Base-by-base conservation (phyloP, 2,888 invertebrate genomes). In the Andrena dorsata region DNA sequence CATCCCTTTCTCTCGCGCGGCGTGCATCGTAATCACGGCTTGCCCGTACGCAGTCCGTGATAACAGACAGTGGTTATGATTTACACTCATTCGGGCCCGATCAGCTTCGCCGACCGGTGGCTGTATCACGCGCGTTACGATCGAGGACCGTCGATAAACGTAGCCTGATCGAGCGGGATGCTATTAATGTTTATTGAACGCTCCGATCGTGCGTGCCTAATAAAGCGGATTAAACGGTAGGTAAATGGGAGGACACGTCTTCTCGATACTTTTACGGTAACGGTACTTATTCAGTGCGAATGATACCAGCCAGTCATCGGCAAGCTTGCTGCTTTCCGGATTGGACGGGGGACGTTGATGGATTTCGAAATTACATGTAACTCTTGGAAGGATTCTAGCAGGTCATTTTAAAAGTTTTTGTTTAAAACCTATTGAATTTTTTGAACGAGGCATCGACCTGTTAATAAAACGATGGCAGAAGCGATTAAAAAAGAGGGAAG, bases 1-100 rank as follows among this genome's bases (percentile, higher is more conserved):
- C 80, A 41, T 32, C 74, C 58, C 64, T 81, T 68, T 79, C 74
- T 73, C 47, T 70, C 26, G 56, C 26, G 73, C 23, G 41, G 75
- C 75, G 6, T 26, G 13, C 35, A 23, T 58, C 64, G n/a, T 58
- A 51, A 49, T 64, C 30, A 32, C 56, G 41, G 72, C 58, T 64
- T 49, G 61, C 41, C 63, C 41, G 16, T 47, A 26, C 64, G 74
- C 32, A 41, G 23, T 63, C 41, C 20, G 20, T 49, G 69, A 82
- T 83, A 75, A 76, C 68, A 23, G 58, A 70, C 30, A 10, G 35
- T 47, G 41, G 30, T 78, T 66, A 53, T 56, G 68, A 64, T 70
- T 49, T 61, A 66, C 26, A 23, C 58, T 65, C 47, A 65, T 13
- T 74, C 30, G 65, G 47, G 47, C 16, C 8, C 47, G 65, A 73